A percentile compares a stretch with the other conserved stretches of the same genome.
phyloP scores from a whole-genome alignment of 2,113 vertebrate species.

The Stigmatopora argus region DNA sequence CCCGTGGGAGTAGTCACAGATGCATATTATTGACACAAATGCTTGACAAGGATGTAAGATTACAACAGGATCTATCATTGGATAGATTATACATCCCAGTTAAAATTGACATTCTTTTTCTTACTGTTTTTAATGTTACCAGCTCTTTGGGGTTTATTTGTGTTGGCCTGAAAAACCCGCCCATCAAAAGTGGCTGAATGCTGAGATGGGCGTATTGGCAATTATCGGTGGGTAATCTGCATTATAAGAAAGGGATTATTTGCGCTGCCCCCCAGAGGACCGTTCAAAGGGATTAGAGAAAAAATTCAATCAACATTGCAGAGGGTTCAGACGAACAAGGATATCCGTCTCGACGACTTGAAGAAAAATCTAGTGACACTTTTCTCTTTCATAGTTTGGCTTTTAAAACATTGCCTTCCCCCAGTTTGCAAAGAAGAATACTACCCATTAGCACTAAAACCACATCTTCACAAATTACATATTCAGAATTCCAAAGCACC shows the following conservation, averaged over 20 bases:
- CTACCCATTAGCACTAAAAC: constrained; percentile 10
- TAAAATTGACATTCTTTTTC: neutral
- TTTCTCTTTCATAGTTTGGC: neutral
- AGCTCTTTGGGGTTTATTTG: constrained; percentile 7
- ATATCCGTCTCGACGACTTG: neutral
- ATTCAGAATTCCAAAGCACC: constrained; percentile 33
- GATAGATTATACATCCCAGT: neutral
- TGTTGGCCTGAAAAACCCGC: neutral
- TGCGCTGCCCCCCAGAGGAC: constrained; percentile 6
- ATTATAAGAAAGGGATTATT: constrained; percentile 10
- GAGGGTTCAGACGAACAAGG: constrained; percentile 1
- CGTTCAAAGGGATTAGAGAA: constrained; percentile 19
- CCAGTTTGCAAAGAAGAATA: neutral
- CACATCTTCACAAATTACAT: constrained; percentile 19
- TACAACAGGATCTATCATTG: constrained; percentile 7
- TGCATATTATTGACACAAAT: constrained; percentile 54
- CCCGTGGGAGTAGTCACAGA: constrained; percentile 59
- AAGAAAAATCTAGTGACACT: neutral
- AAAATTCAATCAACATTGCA: constrained; percentile 15
- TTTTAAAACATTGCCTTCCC: too few relatives aligned
- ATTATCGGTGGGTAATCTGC: constrained; percentile 19
- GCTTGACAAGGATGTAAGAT: constrained; percentile 29
- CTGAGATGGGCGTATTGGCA: constrained; percentile 10
- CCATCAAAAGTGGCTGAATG: constrained; percentile 8
- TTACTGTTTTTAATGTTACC: constrained; percentile 5